Evolutionary conservation across 2,888 invertebrate species (phyloP).

Genomic region (Anagyrus pseudococci): DNA sequence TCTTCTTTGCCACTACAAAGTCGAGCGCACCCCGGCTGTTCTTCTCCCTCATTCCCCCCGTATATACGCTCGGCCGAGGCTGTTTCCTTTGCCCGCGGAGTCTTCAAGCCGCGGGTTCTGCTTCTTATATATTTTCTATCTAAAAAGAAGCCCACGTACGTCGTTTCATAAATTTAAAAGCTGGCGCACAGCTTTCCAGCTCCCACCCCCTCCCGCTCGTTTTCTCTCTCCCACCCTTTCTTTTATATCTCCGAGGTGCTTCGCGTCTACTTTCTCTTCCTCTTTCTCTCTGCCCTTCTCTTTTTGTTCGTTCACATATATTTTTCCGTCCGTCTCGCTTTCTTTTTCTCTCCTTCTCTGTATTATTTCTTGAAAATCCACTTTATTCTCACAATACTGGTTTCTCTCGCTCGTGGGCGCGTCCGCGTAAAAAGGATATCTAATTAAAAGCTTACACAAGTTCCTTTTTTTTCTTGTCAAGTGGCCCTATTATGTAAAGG

Average conservation of each 20-base stretch:
- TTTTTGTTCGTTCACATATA: constrained; percentile 22
- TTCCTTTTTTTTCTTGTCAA: neutral
- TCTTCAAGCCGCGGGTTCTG: constrained; percentile 21
- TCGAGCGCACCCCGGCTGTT: neutral
- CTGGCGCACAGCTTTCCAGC: constrained; percentile 31
- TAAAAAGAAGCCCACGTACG: constrained; percentile 33
- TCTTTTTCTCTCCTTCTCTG: neutral
- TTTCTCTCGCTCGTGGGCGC: neutral
- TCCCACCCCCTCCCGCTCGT: neutral
- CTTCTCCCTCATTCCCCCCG: neutral
- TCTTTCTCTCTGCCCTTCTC: neutral
- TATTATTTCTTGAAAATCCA: constrained; percentile 18
- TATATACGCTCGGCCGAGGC: neutral
- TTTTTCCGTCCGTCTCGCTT: constrained; percentile 13
- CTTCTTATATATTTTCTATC: constrained; percentile 35
- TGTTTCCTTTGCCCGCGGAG: constrained; percentile 1
- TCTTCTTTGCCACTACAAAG: neutral
- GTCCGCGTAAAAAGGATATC: constrained; percentile 7
- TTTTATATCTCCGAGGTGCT: constrained; percentile 35
- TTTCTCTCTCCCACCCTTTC: constrained; percentile 16
- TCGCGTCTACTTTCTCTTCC: constrained; percentile 19
- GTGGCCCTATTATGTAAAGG: neutral
- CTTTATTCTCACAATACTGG: constrained; percentile 31
- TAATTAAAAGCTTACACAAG: constrained; percentile 15
- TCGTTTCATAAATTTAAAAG: constrained; percentile 40